phyloP scores from a whole-genome alignment of 2,113 vertebrate species.

The Pan troglodytes region NHGRI_mPanTro3-v2.1_pri NC_072414.2:45947001-45947500 shows the following conservation, averaged over 20 bases:
- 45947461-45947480: no score
- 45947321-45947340: not conserved
- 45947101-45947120: not conserved
- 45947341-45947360: not conserved
- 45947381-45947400: not conserved
- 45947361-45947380: not conserved
- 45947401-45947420: not conserved
- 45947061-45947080: not conserved
- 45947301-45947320: not conserved
- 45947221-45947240: not conserved
- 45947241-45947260: not conserved
- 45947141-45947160: not conserved
- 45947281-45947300: not conserved
- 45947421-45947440: not conserved
- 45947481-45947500: no score
- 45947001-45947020: not conserved
- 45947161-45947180: not conserved
- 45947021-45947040: not conserved
- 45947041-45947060: not conserved
- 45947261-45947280: not conserved
- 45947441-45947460: no score
- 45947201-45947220: fast-evolving
- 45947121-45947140: not conserved
- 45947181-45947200: not conserved
- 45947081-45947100: not conserved